Percentiles rank a stretch among this genome's conserved stretches.
Conservation (phyloP, 2,888 invertebrate genomes). For the Acanthacorydalis orientalis region DNA sequence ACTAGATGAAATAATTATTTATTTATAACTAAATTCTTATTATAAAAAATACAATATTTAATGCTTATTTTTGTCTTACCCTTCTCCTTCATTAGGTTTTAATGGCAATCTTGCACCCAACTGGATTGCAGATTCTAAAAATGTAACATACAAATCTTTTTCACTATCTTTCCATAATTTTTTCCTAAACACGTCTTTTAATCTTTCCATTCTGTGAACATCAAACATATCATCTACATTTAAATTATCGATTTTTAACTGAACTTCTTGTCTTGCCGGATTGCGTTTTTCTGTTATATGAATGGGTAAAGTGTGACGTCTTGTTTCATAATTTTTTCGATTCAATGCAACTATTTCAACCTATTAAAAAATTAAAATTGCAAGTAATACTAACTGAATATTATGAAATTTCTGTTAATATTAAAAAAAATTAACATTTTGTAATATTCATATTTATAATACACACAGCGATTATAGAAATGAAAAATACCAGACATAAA, state of each 20-base stretch:
- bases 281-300: constrained; percentile 46
- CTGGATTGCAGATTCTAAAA: constrained; percentile 69
- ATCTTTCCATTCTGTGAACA: constrained; percentile 44
- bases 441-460: too few relatives aligned
- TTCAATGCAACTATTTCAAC: constrained; percentile 64
- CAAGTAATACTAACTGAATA: too few relatives aligned
- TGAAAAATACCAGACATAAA: too few relatives aligned
- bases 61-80: too few relatives aligned
- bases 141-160: constrained; percentile 62
- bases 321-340: constrained; percentile 59
- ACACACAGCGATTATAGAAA: too few relatives aligned
- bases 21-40: background rate
- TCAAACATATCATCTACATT: constrained; percentile 80
- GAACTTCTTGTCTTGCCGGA: constrained; percentile 57
- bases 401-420: background rate
- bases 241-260: constrained; percentile 76
- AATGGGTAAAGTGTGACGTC: constrained; percentile 41
- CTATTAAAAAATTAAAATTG: constrained; percentile 15
- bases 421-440: constrained; percentile 6
- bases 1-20: constrained; percentile 23
- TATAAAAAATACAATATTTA: background rate
- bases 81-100: constrained; percentile 71
- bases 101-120: constrained; percentile 69
- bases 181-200: constrained; percentile 61
- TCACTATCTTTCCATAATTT: constrained; percentile 64